Percentiles rank a stretch among this genome's conserved stretches.
Evolutionary conservation across 2,113 vertebrate species (phyloP).

Genomic region (Elephantulus edwardii): DNA sequence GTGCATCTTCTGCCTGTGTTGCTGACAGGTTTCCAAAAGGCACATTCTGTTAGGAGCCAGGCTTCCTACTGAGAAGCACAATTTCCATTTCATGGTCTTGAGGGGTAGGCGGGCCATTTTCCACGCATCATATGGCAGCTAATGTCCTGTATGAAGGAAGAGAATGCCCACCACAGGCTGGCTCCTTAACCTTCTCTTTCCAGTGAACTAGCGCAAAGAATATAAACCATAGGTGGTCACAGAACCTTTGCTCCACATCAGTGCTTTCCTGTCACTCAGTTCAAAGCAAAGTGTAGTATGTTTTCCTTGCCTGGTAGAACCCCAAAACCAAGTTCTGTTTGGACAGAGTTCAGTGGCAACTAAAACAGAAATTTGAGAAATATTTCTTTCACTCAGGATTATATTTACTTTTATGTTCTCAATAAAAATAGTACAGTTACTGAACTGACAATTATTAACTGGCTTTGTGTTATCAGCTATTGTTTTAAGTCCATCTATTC

Average conservation of each 20-base stretch:
- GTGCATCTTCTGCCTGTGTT: background rate
- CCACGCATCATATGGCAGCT: background rate
- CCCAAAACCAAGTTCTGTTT: background rate
- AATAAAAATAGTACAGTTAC: background rate
- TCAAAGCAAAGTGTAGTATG: conserved; percentile 7
- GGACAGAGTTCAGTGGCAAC: conserved; percentile 14
- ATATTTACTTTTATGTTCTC: background rate
- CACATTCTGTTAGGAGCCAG: background rate
- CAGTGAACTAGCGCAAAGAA: background rate
- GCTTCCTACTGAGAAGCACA: background rate
- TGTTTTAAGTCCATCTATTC: background rate
- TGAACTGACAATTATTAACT: background rate
- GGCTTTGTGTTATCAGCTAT: background rate
- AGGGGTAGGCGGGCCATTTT: background rate
- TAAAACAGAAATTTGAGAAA: background rate
- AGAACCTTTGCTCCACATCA: background rate
- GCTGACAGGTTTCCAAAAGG: background rate
- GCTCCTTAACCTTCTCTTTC: background rate
- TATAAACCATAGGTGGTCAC: background rate
- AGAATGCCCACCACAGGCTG: background rate
- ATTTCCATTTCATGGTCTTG: background rate
- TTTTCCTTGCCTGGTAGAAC: background rate
- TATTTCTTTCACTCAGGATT: background rate
- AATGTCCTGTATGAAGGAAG: background rate
- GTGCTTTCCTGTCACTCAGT: background rate